Evolutionary conservation across 2,888 invertebrate species (phyloP), one percentile per base, ranked within the genome.

Genomic region (Pyrrhopygopsis socrates): DNA sequence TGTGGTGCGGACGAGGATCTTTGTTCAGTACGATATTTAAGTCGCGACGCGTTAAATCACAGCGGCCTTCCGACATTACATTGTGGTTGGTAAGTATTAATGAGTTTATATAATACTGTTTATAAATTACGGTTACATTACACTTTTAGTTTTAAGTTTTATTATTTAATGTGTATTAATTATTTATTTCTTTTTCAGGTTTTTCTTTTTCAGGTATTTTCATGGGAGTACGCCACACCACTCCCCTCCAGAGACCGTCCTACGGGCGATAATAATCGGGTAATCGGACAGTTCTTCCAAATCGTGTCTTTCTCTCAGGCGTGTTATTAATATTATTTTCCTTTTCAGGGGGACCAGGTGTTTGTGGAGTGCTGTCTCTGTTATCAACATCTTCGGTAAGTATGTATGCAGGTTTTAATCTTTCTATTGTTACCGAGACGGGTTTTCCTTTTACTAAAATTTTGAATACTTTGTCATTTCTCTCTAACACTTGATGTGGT

Each of bases 321-420:
- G 8, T 50, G 18, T 50, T 50, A 50, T 50, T 50, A 50, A n/a
- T n/a, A n/a, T 50, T n/a, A 1, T 50, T 50, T 50, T 50, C 50
- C n/a, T 50, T 50, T 50, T 50, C 50, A 50, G 50, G 50, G 18
- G 50, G n/a, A n/a, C 50, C n/a, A n/a, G 2, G n/a, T 50, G 50
- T n/a, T 2, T 15, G 50, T 50, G 50, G 11, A 1, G n/a, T n/a
- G 50, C 50, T 50, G 15, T 50, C 50, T 50, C 50, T n/a, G 50
- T 18, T 18, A 18, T 50, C 50, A 8, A 4, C 50, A n/a, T 50
- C 50, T n/a, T 50, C 50, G 50, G 50, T 50, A 22, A 86, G 54
- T 54, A 86, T 71, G 58, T 87, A 87, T 6, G 93, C 93, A 4
- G 94, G 94, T 86, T 94, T 94, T 1, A 94, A 38, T 11, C 93